Conservation (phyloP, 2,113 vertebrate species). For the Amphiprion percula region DNA sequence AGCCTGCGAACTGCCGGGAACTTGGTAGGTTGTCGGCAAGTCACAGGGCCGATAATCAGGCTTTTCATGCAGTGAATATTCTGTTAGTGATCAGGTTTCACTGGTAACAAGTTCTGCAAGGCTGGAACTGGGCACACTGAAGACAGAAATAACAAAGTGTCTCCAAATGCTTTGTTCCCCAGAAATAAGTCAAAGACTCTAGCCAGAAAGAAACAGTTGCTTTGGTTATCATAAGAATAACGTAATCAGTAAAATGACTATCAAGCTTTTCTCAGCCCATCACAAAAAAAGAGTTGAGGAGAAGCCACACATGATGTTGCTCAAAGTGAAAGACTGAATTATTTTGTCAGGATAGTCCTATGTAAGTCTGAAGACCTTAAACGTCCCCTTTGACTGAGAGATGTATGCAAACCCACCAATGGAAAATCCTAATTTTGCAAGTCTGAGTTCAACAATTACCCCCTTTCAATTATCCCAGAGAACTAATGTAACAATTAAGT, state of each 20-base stretch:
- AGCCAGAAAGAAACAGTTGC: too few species aligned
- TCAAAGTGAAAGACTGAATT: slow-evolving; percentile 8
- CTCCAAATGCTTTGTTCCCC: not conserved
- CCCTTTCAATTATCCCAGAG: not conserved
- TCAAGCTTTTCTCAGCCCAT: not conserved
- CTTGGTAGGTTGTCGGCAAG: too few species aligned
- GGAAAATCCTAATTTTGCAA: not conserved
- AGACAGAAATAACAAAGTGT: too few species aligned
- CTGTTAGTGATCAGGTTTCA: not conserved
- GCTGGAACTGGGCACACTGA: not conserved
- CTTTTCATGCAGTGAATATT: too few species aligned
- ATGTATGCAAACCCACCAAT: not conserved
- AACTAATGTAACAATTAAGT: not conserved
- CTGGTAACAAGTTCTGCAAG: not conserved
- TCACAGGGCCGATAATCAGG: too few species aligned
- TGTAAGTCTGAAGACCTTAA: not conserved
- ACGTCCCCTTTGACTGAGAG: slow-evolving; percentile 4
- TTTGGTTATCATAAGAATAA: not conserved
- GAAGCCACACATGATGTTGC: not conserved
- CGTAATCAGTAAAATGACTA: not conserved
- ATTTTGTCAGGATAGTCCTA: not conserved
- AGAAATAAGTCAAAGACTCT: too few species aligned
- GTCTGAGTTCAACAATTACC: not conserved
- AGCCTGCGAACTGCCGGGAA: too few species aligned
- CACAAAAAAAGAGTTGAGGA: not conserved